Percentiles rank a stretch among this genome's conserved stretches.
Conservation (phyloP, 2,113 vertebrate species). For the Gasterosteus nipponicus region DNA sequence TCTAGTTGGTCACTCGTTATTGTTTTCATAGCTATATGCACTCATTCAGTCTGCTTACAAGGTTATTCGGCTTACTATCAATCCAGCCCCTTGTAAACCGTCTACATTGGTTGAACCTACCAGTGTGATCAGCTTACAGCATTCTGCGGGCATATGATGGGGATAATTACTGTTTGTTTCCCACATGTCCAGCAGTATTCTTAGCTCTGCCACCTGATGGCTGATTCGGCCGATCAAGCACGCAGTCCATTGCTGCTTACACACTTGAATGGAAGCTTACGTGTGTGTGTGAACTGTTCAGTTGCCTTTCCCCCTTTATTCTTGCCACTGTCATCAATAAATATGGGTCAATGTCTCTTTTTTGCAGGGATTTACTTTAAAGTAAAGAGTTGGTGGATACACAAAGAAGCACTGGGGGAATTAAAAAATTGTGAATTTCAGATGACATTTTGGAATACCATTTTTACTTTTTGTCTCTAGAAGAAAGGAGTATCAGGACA, state of each 20-base stretch:
- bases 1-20: constrained; percentile 3
- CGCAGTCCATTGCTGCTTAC: constrained; percentile 2
- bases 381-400: neutral
- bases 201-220: constrained; percentile 42
- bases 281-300: neutral
- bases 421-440: neutral
- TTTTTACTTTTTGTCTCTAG: constrained; percentile 51
- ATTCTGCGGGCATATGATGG: constrained; percentile 17
- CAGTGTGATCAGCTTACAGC: constrained; percentile 24
- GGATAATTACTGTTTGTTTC: constrained; percentile 39
- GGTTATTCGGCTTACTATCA: constrained; percentile 9
- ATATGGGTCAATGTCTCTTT: neutral
- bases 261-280: constrained; percentile 16
- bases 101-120: constrained; percentile 27
- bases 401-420: neutral
- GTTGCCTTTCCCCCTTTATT: neutral
- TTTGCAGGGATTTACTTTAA: neutral
- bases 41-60: constrained; percentile 15
- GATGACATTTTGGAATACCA: neutral
- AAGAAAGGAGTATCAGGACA: constrained; percentile 95
- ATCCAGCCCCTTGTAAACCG: neutral
- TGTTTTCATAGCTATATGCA: neutral
- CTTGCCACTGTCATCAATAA: neutral
- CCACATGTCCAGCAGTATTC: constrained; percentile 33
- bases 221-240: constrained; percentile 35